A percentile compares a stretch with the other conserved stretches of the same genome.
Conservation (phyloP, 2,888 invertebrate species). For the Rhogogaster chlorosoma region DNA sequence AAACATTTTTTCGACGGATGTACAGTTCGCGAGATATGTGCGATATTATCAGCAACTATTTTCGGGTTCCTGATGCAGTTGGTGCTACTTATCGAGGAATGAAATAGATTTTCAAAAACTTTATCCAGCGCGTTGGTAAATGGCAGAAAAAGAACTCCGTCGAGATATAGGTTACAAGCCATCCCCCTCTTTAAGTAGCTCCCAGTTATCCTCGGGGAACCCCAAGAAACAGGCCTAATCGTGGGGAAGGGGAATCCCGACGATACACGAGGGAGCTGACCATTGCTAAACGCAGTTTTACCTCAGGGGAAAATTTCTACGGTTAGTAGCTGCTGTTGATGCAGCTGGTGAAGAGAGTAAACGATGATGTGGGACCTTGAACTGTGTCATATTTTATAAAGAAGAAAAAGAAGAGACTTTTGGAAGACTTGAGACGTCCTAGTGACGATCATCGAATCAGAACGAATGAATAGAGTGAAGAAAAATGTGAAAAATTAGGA, state of each 20-base stretch:
- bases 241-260: slow-evolving; percentile 9
- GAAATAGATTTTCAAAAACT: not conserved
- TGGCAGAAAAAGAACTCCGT: not conserved
- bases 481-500: not conserved
- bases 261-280: slow-evolving; percentile 50
- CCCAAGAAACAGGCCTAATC: slow-evolving; percentile 37
- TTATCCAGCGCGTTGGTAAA: not conserved
- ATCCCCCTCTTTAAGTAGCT: slow-evolving; percentile 38
- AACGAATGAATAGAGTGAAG: not conserved
- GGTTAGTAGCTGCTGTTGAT: not conserved
- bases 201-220: slow-evolving; percentile 29
- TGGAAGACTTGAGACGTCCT: no score
- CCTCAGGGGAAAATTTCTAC: slow-evolving; percentile 3
- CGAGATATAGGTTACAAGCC: slow-evolving; percentile 12
- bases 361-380: not conserved
- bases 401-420: not conserved
- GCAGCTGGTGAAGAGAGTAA: not conserved
- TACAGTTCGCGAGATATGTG: not conserved
- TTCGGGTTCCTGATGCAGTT: not conserved
- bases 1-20: not conserved
- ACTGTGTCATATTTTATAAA: not conserved
- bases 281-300: slow-evolving; percentile 41
- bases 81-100: not conserved
- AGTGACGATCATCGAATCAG: not conserved
- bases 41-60: not conserved